Conservation (phyloP, 30 jellyfish, hydroid and myxozoan species). For the Mastigias papua region DNA sequence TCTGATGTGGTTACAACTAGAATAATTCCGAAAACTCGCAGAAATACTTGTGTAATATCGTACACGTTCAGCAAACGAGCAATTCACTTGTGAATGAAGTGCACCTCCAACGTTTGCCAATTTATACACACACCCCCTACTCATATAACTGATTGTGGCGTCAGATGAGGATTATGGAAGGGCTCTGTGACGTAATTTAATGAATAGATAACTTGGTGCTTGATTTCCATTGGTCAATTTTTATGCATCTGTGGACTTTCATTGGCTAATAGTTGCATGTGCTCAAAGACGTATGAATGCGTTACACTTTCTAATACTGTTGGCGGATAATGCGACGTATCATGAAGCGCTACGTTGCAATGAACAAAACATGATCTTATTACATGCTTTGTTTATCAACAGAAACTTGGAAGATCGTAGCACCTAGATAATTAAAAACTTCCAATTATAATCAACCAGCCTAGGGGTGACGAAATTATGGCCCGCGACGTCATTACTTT, state of each 20-base stretch:
- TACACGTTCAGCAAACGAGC: background rate
- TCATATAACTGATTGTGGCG: slow-evolving; percentile 2
- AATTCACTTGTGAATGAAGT: background rate
- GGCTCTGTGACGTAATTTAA: background rate
- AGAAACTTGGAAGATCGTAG: too few species aligned
- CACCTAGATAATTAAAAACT: too few species aligned
- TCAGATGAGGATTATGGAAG: background rate
- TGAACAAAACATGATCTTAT: too few species aligned
- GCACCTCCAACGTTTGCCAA: background rate
- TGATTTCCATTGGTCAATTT: background rate
- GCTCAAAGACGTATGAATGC: background rate
- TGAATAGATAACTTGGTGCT: background rate
- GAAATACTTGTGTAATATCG: background rate
- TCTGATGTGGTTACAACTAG: background rate
- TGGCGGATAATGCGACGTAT: too few species aligned
- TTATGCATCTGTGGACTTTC: background rate
- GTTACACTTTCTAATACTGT: too few species aligned
- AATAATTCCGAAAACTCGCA: background rate
- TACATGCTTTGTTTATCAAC: too few species aligned
- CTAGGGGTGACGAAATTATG: too few species aligned
- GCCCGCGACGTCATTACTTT: too few species aligned
- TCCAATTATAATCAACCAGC: too few species aligned
- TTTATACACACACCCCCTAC: background rate
- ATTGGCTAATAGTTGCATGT: background rate
- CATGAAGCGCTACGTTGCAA: too few species aligned